Base-by-base conservation (phyloP, 1,140 invertebrate species). In the Nomia melanderi region DNA sequence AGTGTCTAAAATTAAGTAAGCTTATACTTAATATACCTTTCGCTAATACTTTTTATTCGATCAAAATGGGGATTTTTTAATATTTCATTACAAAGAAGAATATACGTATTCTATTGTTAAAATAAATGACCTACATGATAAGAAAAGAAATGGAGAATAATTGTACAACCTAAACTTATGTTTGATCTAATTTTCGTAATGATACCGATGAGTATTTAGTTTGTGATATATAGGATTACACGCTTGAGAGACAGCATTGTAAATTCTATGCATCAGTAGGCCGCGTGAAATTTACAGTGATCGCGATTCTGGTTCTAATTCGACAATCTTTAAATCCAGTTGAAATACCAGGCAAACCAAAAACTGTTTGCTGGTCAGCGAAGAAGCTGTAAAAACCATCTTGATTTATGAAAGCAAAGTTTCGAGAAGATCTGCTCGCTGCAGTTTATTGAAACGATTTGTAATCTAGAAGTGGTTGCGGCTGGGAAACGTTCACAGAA, bases 361-460 rank as follows among this genome's bases (percentile, higher is more conserved):
- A 53, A 41, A 73, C 72, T 72, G 14, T 67, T 47, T 64, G 44
- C 17, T 11, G 66, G 67, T 14, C 39, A 17, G 29, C 79, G 17
- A 74, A 5, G 50, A 36, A 44, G 44, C 41, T 66, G 9, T 9
- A 53, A 77, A 62, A 63, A 64, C 54, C 33, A 14, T 23, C 27
- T 66, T 84, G 83, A 85, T 85, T 64, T 78, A 81, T 79, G 78
- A 78, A 11, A 31, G 53, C 23, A 27, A 62, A 64, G 50, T 80
- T 79, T 31, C 59, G 8, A 11, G 39, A 53, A 25, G 31, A 50
- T n/a, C 47, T 50, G 47, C n/a, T 50, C n/a, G 47, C 14, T 36
- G 47, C 60, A 50, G 39, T 85, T 78, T 78, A 69, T 84, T 27
- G 50, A 44, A 75, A 63, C 65, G 63, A 84, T 85, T 78, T 81